Percentiles rank a stretch among this genome's conserved stretches.
Conservation (phyloP, 1,140 invertebrate species). For the Palaemon carinicauda region DNA sequence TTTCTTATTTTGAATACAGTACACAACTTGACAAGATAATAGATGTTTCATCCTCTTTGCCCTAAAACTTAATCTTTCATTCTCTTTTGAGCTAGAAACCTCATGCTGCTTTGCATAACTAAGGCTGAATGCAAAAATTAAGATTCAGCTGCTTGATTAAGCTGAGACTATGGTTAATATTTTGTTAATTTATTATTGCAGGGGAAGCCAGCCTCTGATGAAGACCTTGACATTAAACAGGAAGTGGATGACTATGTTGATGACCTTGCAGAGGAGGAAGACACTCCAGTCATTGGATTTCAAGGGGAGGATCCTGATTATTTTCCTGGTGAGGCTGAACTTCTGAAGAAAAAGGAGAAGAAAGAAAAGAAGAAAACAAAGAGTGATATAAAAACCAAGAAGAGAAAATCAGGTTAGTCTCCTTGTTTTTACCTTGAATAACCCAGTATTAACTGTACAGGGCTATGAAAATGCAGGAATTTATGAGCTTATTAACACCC, state of each 20-base stretch:
- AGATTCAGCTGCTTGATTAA: no score
- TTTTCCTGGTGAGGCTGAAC: conserved; percentile 5
- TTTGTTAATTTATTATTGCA: not conserved
- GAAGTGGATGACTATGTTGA: conserved; percentile 40
- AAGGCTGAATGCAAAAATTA: no score
- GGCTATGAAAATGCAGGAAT: no score
- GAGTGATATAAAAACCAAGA: not conserved
- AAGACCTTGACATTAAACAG: conserved; percentile 17
- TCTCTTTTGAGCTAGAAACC: no score
- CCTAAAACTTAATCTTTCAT: no score
- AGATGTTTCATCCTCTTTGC: no score
- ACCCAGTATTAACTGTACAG: no score
- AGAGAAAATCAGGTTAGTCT: conserved; percentile 13
- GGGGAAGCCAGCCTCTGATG: conserved; percentile 6
- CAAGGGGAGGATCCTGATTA: conserved; percentile 37
- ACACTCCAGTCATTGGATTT: not conserved
- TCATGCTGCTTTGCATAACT: no score
- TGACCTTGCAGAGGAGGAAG: conserved; percentile 33
- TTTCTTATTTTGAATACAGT: no score
- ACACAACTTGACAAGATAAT: no score
- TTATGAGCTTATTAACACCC: no score
- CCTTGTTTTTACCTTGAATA: not conserved
- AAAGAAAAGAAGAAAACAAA: not conserved
- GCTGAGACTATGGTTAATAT: not conserved
- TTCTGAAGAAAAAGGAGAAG: not conserved